These are phyloP conservation scores for Clepsis dumicolana DNA, from an alignment of 2,888 invertebrate genomes.

Conservation along the genomic window DNA sequence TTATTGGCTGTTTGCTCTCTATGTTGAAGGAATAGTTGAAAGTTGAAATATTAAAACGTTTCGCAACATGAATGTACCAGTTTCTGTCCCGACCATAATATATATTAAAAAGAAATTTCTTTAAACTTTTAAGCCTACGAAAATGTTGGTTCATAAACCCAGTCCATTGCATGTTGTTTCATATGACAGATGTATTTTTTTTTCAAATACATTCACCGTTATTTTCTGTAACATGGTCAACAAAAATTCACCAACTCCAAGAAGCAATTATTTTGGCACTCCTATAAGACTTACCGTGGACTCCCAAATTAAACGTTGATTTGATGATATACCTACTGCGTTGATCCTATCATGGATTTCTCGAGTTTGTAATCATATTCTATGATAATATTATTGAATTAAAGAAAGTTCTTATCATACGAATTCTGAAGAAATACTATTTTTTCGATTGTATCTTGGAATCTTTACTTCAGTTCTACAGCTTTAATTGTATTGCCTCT, in stretches of 20 bases:
- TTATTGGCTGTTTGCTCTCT: conserved; percentile 7
- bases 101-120: background rate
- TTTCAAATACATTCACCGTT: conserved; percentile 17
- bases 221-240: conserved; percentile 48
- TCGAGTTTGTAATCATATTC: conserved; percentile 43
- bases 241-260: conserved; percentile 66
- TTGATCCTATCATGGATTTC: conserved; percentile 72
- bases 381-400: conserved; percentile 18
- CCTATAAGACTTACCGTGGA: conserved; percentile 79
- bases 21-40: background rate
- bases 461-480: background rate
- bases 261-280: conserved; percentile 77
- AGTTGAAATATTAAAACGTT: background rate
- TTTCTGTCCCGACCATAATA: background rate
- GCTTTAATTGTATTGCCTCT: background rate
- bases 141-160: background rate
- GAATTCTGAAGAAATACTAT: background rate
- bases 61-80: conserved; percentile 14
- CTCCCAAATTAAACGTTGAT: conserved; percentile 63
- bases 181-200: conserved; percentile 8
- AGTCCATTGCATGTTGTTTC: conserved; percentile 17
- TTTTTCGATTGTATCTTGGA: background rate
- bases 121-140: background rate
- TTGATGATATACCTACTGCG: conserved; percentile 71
- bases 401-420: conserved; percentile 36